Evolutionary conservation across 2,797 vertebrate genomes (phyloP).

Genomic region (Peromyscus aztecus): DNA sequence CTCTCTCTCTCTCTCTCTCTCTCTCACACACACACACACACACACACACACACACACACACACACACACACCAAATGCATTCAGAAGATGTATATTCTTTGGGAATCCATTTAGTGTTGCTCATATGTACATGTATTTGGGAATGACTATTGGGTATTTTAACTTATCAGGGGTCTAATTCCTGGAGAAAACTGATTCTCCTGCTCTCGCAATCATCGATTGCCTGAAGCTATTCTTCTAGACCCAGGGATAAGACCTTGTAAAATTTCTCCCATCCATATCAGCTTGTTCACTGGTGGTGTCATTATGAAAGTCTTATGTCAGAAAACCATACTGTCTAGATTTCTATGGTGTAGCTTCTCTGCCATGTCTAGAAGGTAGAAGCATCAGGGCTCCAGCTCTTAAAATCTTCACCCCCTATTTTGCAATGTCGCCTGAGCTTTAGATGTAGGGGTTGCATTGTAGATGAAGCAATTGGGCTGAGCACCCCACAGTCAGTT

Average conservation of each 20-base stretch:
- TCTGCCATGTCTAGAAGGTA: not conserved
- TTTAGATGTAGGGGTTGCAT: not conserved
- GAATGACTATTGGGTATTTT: not conserved
- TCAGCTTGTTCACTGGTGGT: not conserved
- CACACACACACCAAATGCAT: not conserved
- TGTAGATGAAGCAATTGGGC: not conserved
- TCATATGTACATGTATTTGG: not conserved
- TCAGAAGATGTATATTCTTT: not conserved
- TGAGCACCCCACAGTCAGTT: not conserved
- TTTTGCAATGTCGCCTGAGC: not conserved
- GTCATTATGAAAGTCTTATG: not conserved
- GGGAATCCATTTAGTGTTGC: not conserved
- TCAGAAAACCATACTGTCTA: not conserved
- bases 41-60: too few species aligned
- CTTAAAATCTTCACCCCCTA: not conserved
- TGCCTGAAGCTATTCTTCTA: not conserved
- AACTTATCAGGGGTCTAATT: not conserved
- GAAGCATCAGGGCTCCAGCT: not conserved
- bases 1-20: too few species aligned
- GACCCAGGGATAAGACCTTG: not conserved
- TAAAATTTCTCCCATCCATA: not conserved
- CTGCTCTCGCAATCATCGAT: not conserved
- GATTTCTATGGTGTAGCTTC: not conserved
- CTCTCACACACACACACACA: too few species aligned
- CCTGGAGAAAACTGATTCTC: not conserved